Evolutionary conservation across 2,797 vertebrate genomes (phyloP).

Genomic region (Melopsittacus undulatus): DNA sequence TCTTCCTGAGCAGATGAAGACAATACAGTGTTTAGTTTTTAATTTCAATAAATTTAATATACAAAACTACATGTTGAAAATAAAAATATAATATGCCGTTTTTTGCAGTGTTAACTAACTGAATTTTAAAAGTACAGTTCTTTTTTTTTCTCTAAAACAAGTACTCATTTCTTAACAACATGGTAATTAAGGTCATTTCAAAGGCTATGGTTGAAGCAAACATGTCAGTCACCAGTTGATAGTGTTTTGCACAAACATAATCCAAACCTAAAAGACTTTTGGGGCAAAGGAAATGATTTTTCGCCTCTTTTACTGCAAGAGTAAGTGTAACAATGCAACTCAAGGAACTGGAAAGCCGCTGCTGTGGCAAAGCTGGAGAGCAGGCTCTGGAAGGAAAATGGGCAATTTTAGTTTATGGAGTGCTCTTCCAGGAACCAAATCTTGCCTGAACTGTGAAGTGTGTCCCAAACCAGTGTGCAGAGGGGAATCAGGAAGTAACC

Average conservation of each 20-base stretch:
- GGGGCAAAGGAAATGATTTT: constrained; percentile 43
- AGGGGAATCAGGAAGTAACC: neutral
- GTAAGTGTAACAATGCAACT: constrained; percentile 28
- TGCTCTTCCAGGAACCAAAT: neutral
- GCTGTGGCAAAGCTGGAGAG: constrained; percentile 47
- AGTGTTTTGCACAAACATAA: constrained; percentile 71
- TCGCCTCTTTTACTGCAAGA: constrained; percentile 51
- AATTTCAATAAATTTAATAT: constrained; percentile 77
- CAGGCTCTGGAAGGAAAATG: constrained; percentile 69
- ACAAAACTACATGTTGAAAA: constrained; percentile 79
- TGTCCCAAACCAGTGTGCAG: neutral
- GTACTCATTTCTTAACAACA: constrained; percentile 76
- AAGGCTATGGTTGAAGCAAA: constrained; percentile 75
- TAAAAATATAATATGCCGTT: constrained; percentile 75
- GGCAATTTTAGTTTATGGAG: neutral
- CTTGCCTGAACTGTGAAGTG: accelerated
- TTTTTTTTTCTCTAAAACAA: constrained; percentile 74
- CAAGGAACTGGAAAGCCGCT: constrained; percentile 35
- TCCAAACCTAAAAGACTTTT: constrained; percentile 59
- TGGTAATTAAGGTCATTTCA: constrained; percentile 73
- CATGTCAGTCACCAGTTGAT: constrained; percentile 67
- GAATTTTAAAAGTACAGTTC: constrained; percentile 77
- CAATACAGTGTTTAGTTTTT: constrained; percentile 69
- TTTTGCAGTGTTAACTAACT: constrained; percentile 76
- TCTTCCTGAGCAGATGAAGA: constrained; percentile 67